A percentile compares a stretch with the other conserved stretches of the same genome.
Evolutionary conservation across 2,797 vertebrate genomes (phyloP).

Genomic region (Xiphophorus birchmanni): DNA sequence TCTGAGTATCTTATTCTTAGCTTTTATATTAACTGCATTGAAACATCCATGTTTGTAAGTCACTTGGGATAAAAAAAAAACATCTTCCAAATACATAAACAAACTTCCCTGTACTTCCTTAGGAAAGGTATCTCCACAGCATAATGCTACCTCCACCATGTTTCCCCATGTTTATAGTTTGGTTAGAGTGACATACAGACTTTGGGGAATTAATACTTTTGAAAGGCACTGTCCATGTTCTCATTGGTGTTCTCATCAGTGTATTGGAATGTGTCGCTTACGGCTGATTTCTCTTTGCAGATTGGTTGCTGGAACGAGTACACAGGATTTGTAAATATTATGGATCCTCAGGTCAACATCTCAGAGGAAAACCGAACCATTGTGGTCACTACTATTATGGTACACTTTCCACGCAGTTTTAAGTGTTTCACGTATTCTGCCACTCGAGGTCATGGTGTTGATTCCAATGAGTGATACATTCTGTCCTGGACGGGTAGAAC

Average conservation of each 20-base stretch:
- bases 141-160: background rate
- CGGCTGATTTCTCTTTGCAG: constrained; percentile 80
- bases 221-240: constrained; percentile 10
- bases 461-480: constrained; percentile 85
- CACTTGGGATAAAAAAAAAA: background rate
- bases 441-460: constrained; percentile 89
- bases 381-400: constrained; percentile 99
- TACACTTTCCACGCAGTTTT: constrained; percentile 90
- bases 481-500: constrained; percentile 89
- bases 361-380: constrained; percentile 99
- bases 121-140: background rate
- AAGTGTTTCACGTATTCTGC: constrained; percentile 87
- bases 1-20: background rate
- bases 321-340: constrained; percentile 94
- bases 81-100: background rate
- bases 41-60: too few species aligned
- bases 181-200: background rate
- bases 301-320: constrained; percentile 99
- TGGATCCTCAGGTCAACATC: constrained; percentile 92
- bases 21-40: background rate
- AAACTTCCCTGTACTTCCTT: background rate
- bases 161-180: background rate
- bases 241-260: background rate
- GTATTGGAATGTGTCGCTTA: constrained; percentile 40
- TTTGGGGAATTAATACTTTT: background rate